Evolutionary conservation across 2,797 vertebrate species (phyloP), one percentile per base, ranked within the genome.

Genomic region (Rhinophrynus dorsalis): DNA sequence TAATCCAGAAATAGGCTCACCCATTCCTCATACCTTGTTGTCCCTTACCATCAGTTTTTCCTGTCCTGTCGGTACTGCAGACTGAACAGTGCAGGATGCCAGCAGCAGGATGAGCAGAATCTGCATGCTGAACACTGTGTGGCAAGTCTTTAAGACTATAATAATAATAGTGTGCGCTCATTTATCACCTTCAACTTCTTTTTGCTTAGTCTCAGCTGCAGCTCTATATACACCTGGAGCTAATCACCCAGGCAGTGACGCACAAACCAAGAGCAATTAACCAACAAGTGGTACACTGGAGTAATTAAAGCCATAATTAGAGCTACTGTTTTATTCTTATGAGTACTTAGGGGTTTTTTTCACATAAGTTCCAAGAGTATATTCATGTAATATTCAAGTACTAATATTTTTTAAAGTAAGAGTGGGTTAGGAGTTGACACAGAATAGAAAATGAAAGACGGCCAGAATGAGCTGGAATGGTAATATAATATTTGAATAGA

Each of bases 1-100:
- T n/a, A n/a, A n/a, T n/a, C n/a, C n/a, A n/a, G n/a, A n/a, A n/a
- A n/a, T n/a, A n/a, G n/a, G n/a, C n/a, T n/a, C n/a, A n/a, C n/a
- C n/a, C n/a, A n/a, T n/a, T n/a, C n/a, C n/a, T n/a, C 65, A 1
- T 37, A 67, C 65, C 65, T 20, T 37, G 23, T 45, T 63, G 45
- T 5, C 17, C 6, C 40, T 33, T 15, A 42, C 17, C 0, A 13
- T 12, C 42, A 10, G 7, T 35, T n/a, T 24, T 30, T 67, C 21
- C n/a, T 27, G 40, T 9, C 21, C n/a, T 2, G 4, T 20, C 8
- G 38, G 29, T 11, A 35, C 54, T 2, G 30, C 33, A 1, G 65
- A 57, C 12, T 11, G 24, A 10, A 38, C 42, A 2, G 54, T 26
- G 65, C 42, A 33, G 54, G 21, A 48, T n/a, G 9, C 24, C 2